Base-by-base conservation (phyloP, 2,888 invertebrate genomes). In the Caenorhabditis sp. region DNA sequence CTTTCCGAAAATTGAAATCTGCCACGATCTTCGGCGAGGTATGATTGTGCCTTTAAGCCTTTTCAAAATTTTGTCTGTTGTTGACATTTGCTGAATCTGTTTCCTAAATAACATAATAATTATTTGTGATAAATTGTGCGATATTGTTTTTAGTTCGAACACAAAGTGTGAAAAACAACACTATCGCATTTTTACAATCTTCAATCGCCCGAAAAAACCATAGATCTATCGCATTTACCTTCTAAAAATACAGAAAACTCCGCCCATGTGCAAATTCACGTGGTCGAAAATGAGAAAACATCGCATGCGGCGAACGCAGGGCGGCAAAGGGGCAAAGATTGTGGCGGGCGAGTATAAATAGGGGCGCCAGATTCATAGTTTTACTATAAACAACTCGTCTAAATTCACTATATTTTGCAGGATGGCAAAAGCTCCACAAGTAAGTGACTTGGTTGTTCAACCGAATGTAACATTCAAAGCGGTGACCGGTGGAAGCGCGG, bases 391-490 rank as follows among this genome's bases (percentile, higher is more conserved):
- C 31, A 31, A 31, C 31, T 49, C 60, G 10, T 10, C 57, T 57
- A 4, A 60, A 31, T 5, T 1, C 53, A n/a, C n/a, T n/a, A n/a
- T 55, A 49, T 68, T 61, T 73, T 79, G 65, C 74, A 81, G 81
- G 79, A 81, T 81, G 81, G 77, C 78, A 31, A 79, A 79, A 62
- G 74, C 79, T 62, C 79, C 81, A 66, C 78, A 79, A 60, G 81
- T 81, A 75, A 81, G 79, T 78, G 78, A 81, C 61, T 66, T 81
- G 58, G 78, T 81, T 62, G 73, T 71, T 43, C 69, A 69, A 62
- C 70, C 77, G 14, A 69, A 76, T 66, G 75, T 80, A 50, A 67
- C 74, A 19, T 78, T 79, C 75, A 77, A 77, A 65, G 68, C 77
- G 26, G 74, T 71, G 67, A 62, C 65, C 24, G 70, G 68, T 37